A percentile compares a stretch with the other conserved stretches of the same genome.
These are phyloP conservation scores for Rhogogaster chlorosoma DNA, from an alignment of 2,888 invertebrate species.

Conservation along the genomic window DNA sequence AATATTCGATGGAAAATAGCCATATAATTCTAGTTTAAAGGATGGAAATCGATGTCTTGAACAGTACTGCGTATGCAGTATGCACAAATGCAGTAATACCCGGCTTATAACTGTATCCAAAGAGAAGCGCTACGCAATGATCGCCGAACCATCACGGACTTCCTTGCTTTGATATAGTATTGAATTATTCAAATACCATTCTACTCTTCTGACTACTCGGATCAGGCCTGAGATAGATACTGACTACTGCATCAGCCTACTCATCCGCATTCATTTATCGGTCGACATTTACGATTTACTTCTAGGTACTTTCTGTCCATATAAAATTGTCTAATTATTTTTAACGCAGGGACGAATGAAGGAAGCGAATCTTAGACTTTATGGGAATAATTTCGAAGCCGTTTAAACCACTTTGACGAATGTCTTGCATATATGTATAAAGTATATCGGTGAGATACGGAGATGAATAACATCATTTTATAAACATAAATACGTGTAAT, in stretches of 20 bases:
- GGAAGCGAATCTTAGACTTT: neutral
- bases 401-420: neutral
- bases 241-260: neutral
- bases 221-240: neutral
- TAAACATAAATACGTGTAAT: neutral
- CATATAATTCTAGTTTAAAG: neutral
- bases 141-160: neutral
- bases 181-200: neutral
- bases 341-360: neutral
- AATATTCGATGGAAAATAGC: neutral
- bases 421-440: neutral
- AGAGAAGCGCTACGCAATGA: constrained; percentile 14
- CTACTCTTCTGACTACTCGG: neutral
- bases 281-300: neutral
- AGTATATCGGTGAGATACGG: neutral
- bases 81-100: neutral
- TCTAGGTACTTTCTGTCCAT: neutral
- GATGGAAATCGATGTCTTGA: neutral
- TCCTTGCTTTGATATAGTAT: neutral
- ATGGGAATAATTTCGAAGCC: neutral
- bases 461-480: neutral
- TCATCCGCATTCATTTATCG: neutral
- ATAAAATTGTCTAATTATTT: neutral
- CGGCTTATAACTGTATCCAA: neutral
- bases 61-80: neutral